These are phyloP conservation scores for Microctenopoma stevenorrisi DNA, from an alignment of 2,797 vertebrate species.

Conservation along the genomic window DNA sequence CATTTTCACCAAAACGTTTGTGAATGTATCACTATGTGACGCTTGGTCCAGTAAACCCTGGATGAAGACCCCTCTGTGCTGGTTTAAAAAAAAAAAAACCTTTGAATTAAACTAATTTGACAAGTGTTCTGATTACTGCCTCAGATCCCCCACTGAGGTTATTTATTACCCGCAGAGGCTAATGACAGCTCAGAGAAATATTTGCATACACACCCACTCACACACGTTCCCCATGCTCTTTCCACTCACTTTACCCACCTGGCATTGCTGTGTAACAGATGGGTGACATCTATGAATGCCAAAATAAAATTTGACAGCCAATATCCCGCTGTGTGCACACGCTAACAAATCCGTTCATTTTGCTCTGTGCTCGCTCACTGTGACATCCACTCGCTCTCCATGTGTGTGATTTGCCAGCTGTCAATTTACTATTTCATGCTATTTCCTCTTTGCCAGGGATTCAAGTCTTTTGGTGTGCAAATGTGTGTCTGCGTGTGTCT, in stretches of 20 bases:
- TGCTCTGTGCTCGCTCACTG: constrained; percentile 8
- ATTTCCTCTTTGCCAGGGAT: background rate
- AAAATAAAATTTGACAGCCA: constrained; percentile 41
- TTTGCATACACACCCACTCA: constrained; percentile 9
- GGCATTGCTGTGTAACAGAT: constrained; percentile 47
- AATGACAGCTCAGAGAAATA: constrained; percentile 7
- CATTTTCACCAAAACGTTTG: background rate
- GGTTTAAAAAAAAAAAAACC: background rate
- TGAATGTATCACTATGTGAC: background rate
- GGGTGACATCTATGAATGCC: constrained; percentile 38
- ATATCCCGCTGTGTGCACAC: constrained; percentile 22
- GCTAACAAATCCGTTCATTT: constrained; percentile 45
- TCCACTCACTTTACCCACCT: constrained; percentile 29
- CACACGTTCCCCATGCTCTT: background rate
- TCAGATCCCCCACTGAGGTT: constrained; percentile 13
- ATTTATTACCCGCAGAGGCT: constrained; percentile 24
- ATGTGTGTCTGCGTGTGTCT: background rate
- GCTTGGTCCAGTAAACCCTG: background rate
- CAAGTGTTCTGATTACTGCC: constrained; percentile 6
- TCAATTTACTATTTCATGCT: constrained; percentile 31
- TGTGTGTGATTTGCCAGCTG: constrained; percentile 39
- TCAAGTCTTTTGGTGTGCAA: background rate
- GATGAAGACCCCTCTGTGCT: background rate
- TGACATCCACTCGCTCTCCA: constrained; percentile 26
- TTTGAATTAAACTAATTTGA: constrained; percentile 10